These are phyloP conservation scores for Seriola dumerili DNA, from an alignment of 2,113 vertebrate genomes.

Conservation along the genomic window DNA sequence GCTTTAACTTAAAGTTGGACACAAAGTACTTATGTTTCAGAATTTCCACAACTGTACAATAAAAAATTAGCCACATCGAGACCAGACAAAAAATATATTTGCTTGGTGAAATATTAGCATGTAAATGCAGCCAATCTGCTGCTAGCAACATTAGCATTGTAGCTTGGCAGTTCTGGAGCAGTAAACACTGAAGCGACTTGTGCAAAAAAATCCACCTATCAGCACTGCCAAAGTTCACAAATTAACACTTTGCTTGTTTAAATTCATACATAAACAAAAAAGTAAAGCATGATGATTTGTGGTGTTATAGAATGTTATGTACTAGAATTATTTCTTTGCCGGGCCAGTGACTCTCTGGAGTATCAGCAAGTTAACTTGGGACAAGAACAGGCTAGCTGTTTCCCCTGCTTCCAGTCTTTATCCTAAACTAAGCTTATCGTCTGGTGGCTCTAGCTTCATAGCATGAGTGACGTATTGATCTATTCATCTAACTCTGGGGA, in stretches of 20 bases:
- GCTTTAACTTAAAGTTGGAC: background rate
- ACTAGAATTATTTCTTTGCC: background rate
- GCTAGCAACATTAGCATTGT: too few relatives aligned
- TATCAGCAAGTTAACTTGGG: background rate
- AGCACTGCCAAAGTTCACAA: too few relatives aligned
- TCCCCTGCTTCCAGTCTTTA: background rate
- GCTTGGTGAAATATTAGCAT: background rate
- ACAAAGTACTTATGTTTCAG: background rate
- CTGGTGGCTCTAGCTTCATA: constrained; percentile 5
- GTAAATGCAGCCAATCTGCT: background rate
- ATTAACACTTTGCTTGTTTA: too few relatives aligned
- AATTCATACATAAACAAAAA: too few relatives aligned
- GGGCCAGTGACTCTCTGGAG: background rate
- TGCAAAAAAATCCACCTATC: background rate
- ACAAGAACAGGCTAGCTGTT: background rate
- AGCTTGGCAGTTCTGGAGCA: background rate
- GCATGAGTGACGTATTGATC: background rate
- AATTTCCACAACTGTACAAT: background rate
- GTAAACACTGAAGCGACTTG: background rate
- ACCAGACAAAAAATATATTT: background rate
- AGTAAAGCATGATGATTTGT: too few relatives aligned
- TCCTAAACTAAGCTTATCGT: background rate
- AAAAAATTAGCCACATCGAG: background rate
- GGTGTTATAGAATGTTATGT: background rate
- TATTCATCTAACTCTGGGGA: background rate